Evolutionary conservation across 2,888 invertebrate genomes (phyloP).

Genomic region (Acleris emargana): DNA sequence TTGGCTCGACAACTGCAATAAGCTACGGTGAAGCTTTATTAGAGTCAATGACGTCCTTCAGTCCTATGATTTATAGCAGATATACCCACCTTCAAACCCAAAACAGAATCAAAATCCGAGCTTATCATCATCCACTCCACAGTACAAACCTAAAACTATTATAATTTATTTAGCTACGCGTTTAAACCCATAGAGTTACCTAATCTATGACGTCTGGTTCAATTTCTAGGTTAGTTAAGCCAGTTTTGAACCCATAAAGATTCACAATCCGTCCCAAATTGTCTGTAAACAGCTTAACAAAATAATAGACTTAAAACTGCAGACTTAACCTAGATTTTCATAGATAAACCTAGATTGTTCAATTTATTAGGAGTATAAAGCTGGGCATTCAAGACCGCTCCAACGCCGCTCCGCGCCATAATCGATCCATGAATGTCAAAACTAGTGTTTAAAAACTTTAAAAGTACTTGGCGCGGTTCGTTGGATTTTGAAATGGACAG

Average conservation of each 20-base stretch:
- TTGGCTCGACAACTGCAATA: no score
- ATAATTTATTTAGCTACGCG: slow-evolving; percentile 11
- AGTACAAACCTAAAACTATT: not conserved
- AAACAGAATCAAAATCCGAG: not conserved
- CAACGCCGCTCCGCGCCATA: no score
- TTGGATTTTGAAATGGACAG: no score
- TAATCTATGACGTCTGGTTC: not conserved
- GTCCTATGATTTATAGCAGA: not conserved
- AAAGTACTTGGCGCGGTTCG: no score
- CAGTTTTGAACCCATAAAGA: not conserved
- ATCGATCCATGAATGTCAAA: no score
- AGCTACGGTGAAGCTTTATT: no score
- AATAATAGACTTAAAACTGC: not conserved
- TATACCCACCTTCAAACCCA: not conserved
- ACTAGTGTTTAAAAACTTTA: no score
- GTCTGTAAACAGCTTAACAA: not conserved
- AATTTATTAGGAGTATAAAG: not conserved
- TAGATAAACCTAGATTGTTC: not conserved
- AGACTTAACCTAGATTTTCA: slow-evolving; percentile 10
- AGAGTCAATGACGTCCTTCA: no score
- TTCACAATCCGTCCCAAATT: not conserved
- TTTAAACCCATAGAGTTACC: not conserved
- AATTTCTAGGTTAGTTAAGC: not conserved
- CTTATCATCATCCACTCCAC: not conserved
- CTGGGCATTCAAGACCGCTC: no score